Base-by-base conservation (phyloP, 1,140 invertebrate genomes). In the Hirudo medicinalis region DNA sequence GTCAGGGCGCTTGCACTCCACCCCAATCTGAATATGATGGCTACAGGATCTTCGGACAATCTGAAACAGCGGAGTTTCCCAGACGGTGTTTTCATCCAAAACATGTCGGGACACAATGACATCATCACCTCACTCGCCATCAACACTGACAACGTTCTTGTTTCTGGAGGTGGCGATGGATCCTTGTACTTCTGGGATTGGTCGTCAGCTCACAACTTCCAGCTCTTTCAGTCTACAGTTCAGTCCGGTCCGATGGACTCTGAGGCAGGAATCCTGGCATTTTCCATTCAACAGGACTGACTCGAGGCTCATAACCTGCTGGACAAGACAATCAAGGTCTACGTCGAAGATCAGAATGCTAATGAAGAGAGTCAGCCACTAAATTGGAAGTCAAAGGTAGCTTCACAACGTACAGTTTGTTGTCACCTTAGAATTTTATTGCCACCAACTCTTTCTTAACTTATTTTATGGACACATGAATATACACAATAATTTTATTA, bases 171-270 rank as follows among this genome's bases (percentile, higher is more conserved):
- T 70, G 96, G 99, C 80, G 99, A 99, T 83, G 97, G 97, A 22
- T 94, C 94, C 13, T 87, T 99, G 84, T 88, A 91, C 80, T 91
- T 95, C 76, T 99, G 95, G 96, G 96, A 99, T 82, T 99, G 96
- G 95, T 87, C 91, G 77, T 97, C 94, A 20, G 96, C 95, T 67
- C 90, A 99, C 78, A 99, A 99, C 84, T 99, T 98, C 82, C 95
- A 98, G 83, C 86, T 91, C 76, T 80, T 91, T 69, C 88, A 96
- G 86, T 88, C 92, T 0, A 89, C 90, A 20, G 91, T 94, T 2
- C 95, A 99, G 82, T 94, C 96, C 0, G 97, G 95, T n/a, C 99
- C 94, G 2, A 97, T 99, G 88, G 96, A 99, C 80, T 96, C 91
- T 69, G 95, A 99, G 84, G 90, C 92, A 40, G 96, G 95, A 67